A percentile compares a stretch with the other conserved stretches of the same genome.
phyloP scores from a whole-genome alignment of 2,888 invertebrate genomes.

The Linnaemya tessellans region DNA sequence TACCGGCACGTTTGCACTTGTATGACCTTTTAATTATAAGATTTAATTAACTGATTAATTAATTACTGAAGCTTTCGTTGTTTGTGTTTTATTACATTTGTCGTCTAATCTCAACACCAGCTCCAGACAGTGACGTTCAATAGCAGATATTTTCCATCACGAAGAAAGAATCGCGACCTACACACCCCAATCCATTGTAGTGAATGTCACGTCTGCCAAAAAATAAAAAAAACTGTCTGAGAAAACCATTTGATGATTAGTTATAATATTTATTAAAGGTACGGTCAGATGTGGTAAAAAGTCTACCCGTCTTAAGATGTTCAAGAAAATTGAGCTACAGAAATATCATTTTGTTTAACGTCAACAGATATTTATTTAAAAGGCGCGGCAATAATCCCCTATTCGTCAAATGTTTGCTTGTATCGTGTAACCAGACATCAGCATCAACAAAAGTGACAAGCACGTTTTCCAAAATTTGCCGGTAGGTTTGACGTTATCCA shows the following conservation, averaged over 20 bases:
- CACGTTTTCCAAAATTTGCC: constrained; percentile 35
- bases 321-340: no score
- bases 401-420: neutral
- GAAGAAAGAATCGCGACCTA: constrained; percentile 45
- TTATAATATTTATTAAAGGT: neutral
- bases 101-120: constrained; percentile 21
- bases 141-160: constrained; percentile 29
- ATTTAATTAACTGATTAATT: constrained; percentile 55
- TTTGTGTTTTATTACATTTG: constrained; percentile 11
- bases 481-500: constrained; percentile 24
- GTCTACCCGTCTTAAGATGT: no score
- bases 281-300: neutral
- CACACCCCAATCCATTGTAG: constrained; percentile 54
- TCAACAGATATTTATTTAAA: neutral
- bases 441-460: constrained; percentile 11
- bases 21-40: neutral
- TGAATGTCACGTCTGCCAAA: constrained; percentile 62
- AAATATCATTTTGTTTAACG: no score
- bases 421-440: neutral
- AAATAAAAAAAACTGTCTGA: constrained; percentile 6
- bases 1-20: neutral
- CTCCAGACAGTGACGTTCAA: constrained; percentile 38
- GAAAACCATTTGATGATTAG: constrained; percentile 37
- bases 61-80: constrained; percentile 48
- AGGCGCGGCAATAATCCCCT: neutral